Conservation (phyloP, 2,888 invertebrate genomes). For the Lucinisca nassula region DNA sequence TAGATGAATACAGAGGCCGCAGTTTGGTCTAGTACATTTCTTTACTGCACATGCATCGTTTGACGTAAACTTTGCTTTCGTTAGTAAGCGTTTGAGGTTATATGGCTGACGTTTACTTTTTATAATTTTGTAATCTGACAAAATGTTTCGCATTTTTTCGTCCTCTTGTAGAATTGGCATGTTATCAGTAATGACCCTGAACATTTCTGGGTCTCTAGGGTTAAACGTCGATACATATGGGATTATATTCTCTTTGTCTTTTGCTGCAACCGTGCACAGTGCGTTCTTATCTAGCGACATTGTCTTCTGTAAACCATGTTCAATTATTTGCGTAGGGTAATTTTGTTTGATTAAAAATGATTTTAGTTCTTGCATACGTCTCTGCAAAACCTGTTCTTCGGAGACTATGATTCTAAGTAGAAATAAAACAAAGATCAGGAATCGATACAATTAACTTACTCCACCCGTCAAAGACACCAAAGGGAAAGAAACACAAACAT, state of each 20-base stretch:
- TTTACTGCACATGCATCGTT: not conserved
- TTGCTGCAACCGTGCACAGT: too few species aligned
- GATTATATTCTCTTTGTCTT: not conserved
- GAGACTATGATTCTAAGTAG: too few species aligned
- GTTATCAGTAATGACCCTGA: not conserved
- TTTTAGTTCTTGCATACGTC: too few species aligned
- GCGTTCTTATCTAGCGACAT: too few species aligned
- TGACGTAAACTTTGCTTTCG: not conserved
- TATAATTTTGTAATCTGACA: not conserved
- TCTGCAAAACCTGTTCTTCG: too few species aligned
- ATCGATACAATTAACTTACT: too few species aligned
- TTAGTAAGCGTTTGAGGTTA: not conserved
- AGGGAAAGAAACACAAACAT: too few species aligned
- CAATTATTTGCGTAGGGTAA: too few species aligned
- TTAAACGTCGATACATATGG: not conserved
- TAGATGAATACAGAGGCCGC: not conserved
- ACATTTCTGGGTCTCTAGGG: not conserved
- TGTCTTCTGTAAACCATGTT: too few species aligned
- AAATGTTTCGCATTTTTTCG: not conserved
- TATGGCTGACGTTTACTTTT: not conserved
- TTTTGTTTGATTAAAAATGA: too few species aligned
- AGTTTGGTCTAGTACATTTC: constrained; percentile 5
- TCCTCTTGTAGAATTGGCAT: not conserved
- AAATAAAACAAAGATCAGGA: too few species aligned
- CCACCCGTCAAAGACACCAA: too few species aligned